Percentiles rank a stretch among this genome's conserved stretches.
These are phyloP conservation scores for Parasteatoda tepidariorum DNA, from an alignment of 1,140 invertebrate species.

Conservation along the genomic window DNA sequence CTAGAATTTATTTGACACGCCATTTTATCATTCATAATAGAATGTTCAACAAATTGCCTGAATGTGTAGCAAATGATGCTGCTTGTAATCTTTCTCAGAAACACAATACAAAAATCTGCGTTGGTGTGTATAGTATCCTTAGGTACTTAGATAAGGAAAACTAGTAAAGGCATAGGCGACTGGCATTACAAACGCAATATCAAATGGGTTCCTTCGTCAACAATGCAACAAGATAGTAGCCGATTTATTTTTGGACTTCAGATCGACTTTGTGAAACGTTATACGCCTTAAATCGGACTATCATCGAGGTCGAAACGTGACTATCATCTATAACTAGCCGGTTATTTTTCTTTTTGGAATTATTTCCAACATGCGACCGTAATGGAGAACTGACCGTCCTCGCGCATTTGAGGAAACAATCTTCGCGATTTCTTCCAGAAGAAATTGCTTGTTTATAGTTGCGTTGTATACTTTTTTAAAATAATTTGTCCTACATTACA, in stretches of 20 bases:
- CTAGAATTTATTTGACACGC: too few relatives aligned
- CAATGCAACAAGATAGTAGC: not conserved
- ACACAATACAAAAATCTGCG: too few relatives aligned
- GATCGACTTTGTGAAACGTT: not conserved
- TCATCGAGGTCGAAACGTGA: constrained; percentile 7
- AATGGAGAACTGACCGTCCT: not conserved
- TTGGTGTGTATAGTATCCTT: too few relatives aligned
- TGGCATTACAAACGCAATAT: not conserved
- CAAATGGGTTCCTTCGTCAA: not conserved
- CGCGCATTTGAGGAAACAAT: not conserved
- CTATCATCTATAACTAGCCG: not conserved
- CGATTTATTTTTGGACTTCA: not conserved
- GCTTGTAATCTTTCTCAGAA: too few relatives aligned
- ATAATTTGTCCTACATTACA: not conserved
- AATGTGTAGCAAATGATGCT: too few relatives aligned
- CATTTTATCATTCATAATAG: too few relatives aligned
- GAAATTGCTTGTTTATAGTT: not conserved
- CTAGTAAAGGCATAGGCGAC: not conserved
- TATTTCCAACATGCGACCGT: not conserved
- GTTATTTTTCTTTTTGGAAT: not conserved
- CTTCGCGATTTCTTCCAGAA: not conserved
- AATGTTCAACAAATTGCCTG: too few relatives aligned
- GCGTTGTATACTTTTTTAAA: not conserved
- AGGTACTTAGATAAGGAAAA: not conserved
- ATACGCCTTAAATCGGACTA: not conserved